phyloP scores from a whole-genome alignment of 2,797 vertebrate genomes.

The Oreortyx pictus region DNA sequence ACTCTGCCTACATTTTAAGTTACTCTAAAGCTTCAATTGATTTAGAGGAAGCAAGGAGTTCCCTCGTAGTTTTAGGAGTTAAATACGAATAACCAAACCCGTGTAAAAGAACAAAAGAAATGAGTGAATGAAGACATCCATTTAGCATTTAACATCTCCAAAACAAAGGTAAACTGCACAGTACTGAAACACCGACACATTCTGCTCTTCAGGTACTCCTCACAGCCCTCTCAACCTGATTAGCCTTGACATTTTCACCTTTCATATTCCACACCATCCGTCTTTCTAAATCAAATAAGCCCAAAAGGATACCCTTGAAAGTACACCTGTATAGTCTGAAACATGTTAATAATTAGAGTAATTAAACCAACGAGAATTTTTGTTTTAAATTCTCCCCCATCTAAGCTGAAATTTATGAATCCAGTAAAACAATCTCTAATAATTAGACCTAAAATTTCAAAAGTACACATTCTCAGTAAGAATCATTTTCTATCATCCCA shows the following conservation, averaged over 20 bases:
- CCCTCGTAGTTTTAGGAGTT: not conserved
- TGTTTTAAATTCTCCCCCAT: conserved; percentile 63
- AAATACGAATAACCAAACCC: not conserved
- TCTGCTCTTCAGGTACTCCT: conserved; percentile 77
- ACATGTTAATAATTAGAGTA: conserved; percentile 93
- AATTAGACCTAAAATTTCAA: conserved; percentile 51
- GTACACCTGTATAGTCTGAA: conserved; percentile 85
- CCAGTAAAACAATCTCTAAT: conserved; percentile 53
- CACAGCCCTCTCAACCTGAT: conserved; percentile 83
- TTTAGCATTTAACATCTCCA: not conserved
- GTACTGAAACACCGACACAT: not conserved
- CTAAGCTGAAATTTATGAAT: conserved; percentile 61
- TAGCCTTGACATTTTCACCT: conserved; percentile 86
- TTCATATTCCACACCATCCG: conserved; percentile 87
- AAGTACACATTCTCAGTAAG: conserved; percentile 4
- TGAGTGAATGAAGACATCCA: not conserved
- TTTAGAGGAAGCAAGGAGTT: not conserved
- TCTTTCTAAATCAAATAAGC: conserved; percentile 87
- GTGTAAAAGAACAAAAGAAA: not conserved
- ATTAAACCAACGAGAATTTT: conserved; percentile 91
- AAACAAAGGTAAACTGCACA: not conserved
- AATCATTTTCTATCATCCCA: conserved; percentile 4
- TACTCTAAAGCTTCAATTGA: not conserved
- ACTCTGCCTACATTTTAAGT: not conserved
- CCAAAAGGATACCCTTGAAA: conserved; percentile 91